Conservation (phyloP, 1,140 invertebrate species). For the Eriocheir sinensis region DNA sequence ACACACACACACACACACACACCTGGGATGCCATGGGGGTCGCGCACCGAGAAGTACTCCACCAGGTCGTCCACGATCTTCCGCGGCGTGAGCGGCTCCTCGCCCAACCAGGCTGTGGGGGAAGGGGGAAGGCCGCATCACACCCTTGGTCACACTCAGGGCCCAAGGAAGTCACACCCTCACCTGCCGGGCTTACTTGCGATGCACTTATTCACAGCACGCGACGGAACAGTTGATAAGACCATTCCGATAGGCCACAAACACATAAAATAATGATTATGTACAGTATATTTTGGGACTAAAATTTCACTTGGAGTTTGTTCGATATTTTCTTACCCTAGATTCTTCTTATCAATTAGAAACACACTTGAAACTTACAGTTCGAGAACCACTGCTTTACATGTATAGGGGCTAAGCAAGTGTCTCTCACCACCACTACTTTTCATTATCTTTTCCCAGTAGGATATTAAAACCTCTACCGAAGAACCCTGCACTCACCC, state of each 20-base stretch:
- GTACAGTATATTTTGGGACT: no score
- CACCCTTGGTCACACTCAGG: neutral
- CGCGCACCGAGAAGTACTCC: conserved; percentile 69
- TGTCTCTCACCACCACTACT: no score
- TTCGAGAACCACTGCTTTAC: neutral
- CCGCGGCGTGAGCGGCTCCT: conserved; percentile 61
- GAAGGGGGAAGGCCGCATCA: neutral
- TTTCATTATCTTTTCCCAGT: no score
- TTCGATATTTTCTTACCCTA: no score
- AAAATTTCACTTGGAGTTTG: no score
- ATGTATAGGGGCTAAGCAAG: no score
- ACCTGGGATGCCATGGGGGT: conserved; percentile 71
- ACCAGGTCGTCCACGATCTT: conserved; percentile 54
- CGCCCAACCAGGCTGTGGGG: conserved; percentile 55
- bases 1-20: neutral
- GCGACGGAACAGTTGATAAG: no score
- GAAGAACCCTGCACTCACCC: no score
- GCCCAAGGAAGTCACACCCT: neutral
- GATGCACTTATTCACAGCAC: no score
- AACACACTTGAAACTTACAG: neutral
- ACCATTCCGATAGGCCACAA: no score
- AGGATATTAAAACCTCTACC: no score
- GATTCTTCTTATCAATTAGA: neutral
- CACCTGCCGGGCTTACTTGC: neutral
- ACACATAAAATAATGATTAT: no score